Evolutionary conservation across 1,140 invertebrate genomes (phyloP).

Genomic region (Delia radicum): DNA sequence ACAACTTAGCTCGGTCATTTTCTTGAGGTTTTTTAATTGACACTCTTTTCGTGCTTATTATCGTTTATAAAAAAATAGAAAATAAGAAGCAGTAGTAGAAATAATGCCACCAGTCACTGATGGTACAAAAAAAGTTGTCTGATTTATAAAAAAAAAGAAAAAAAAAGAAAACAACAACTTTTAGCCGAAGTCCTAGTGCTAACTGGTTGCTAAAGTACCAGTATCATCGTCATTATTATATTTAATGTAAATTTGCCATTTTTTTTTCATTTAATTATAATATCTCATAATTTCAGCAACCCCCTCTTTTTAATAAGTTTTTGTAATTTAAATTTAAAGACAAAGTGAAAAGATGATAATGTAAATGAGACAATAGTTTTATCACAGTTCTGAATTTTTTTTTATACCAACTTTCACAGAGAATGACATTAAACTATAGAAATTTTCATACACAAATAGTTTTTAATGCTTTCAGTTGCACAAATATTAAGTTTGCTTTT

Average conservation of each 20-base stretch:
- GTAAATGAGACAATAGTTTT: too few species aligned
- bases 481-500: too few species aligned
- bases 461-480: too few species aligned
- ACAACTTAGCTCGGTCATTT: slow-evolving; percentile 18
- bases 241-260: slow-evolving; percentile 14
- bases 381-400: too few species aligned
- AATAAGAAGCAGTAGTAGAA: too few species aligned
- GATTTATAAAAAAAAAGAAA: too few species aligned
- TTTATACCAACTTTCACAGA: too few species aligned
- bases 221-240: slow-evolving; percentile 16
- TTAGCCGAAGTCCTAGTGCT: neutral
- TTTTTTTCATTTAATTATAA: slow-evolving; percentile 8
- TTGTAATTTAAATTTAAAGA: too few species aligned
- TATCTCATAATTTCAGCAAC: slow-evolving; percentile 15
- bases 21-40: slow-evolving; percentile 21
- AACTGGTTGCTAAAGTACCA: neutral
- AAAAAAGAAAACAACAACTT: neutral
- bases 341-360: too few species aligned
- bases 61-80: neutral
- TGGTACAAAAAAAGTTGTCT: neutral
- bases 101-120: neutral
- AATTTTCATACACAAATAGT: too few species aligned
- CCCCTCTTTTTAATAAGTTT: too few species aligned
- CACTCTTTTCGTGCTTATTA: slow-evolving; percentile 17
- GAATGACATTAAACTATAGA: too few species aligned